Conservation (phyloP, 2,888 invertebrate genomes). For the Atrina japonica region DNA sequence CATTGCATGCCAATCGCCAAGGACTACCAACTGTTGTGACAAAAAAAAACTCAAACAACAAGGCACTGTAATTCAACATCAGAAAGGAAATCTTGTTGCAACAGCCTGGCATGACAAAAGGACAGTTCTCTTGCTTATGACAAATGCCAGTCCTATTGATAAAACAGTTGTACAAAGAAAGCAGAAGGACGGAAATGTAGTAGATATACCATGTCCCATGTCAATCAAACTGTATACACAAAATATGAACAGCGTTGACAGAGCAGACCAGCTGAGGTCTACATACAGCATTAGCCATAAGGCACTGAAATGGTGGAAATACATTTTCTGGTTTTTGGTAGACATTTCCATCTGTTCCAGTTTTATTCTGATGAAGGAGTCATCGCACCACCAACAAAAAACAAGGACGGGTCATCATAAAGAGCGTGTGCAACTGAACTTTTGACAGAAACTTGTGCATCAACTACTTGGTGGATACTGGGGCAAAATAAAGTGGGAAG, state of each 20-base stretch:
- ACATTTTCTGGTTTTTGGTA: slow-evolving; percentile 24
- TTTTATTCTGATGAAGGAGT: slow-evolving; percentile 29
- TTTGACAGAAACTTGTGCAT: slow-evolving; percentile 16
- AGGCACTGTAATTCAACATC: background rate
- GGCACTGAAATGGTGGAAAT: slow-evolving; percentile 29
- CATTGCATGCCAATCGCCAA: background rate
- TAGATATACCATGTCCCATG: slow-evolving; percentile 21
- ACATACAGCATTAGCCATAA: slow-evolving; percentile 11
- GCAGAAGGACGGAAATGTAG: slow-evolving; percentile 24
- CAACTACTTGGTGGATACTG: slow-evolving; percentile 2
- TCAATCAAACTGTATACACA: background rate
- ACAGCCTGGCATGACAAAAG: slow-evolving; percentile 11
- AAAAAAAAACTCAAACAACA: slow-evolving; percentile 12
- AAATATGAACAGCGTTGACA: slow-evolving; percentile 26
- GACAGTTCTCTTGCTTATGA: slow-evolving; percentile 6
- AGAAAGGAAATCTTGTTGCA: slow-evolving; percentile 3
- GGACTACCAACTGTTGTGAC: background rate
- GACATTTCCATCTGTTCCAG: slow-evolving; percentile 10
- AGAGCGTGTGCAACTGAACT: background rate
- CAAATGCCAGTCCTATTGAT: slow-evolving; percentile 3
- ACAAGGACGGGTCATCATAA: background rate
- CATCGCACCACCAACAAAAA: slow-evolving; percentile 2
- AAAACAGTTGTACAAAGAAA: background rate
- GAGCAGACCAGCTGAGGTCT: slow-evolving; percentile 22
- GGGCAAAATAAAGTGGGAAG: slow-evolving; percentile 3